Conservation (phyloP, 2,888 invertebrate genomes). For the Venustoraphidia nigricollis region DNA sequence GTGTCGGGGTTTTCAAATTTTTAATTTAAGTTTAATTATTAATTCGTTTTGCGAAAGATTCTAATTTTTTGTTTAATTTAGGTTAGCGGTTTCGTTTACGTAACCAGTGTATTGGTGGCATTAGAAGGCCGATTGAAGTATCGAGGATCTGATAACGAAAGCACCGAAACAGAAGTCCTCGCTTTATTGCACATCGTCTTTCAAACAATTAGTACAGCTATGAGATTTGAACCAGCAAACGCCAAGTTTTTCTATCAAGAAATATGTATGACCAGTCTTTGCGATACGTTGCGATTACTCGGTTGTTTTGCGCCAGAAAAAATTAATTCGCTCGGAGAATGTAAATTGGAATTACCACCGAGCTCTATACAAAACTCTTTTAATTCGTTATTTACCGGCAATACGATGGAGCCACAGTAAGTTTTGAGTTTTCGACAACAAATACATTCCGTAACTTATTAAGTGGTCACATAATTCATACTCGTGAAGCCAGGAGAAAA, state of each 20-base stretch:
- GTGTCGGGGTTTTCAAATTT: too few relatives aligned
- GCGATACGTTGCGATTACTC: constrained; percentile 79
- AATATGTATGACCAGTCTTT: constrained; percentile 87
- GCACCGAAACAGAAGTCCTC: constrained; percentile 42
- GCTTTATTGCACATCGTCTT: constrained; percentile 77
- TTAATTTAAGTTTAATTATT: too few relatives aligned
- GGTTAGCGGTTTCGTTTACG: constrained; percentile 93
- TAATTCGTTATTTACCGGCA: constrained; percentile 63
- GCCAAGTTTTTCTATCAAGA: constrained; percentile 96
- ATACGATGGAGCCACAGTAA: constrained; percentile 52
- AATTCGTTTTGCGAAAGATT: not conserved
- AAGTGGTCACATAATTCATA: too few relatives aligned
- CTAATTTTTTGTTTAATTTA: constrained; percentile 15
- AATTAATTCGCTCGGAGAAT: constrained; percentile 20
- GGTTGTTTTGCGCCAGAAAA: constrained; percentile 61
- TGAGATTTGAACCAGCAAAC: constrained; percentile 98
- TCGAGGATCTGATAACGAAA: constrained; percentile 17
- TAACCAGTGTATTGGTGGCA: constrained; percentile 87
- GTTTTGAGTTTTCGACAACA: constrained; percentile 15
- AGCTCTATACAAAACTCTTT: constrained; percentile 30
- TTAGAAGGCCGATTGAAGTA: constrained; percentile 67
- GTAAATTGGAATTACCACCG: constrained; percentile 16
- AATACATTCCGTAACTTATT: too few relatives aligned
- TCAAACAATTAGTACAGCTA: constrained; percentile 88
- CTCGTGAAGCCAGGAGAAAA: too few relatives aligned